Base-by-base conservation (phyloP, 2,113 vertebrate species). In the Limnothrissa miodon region DNA sequence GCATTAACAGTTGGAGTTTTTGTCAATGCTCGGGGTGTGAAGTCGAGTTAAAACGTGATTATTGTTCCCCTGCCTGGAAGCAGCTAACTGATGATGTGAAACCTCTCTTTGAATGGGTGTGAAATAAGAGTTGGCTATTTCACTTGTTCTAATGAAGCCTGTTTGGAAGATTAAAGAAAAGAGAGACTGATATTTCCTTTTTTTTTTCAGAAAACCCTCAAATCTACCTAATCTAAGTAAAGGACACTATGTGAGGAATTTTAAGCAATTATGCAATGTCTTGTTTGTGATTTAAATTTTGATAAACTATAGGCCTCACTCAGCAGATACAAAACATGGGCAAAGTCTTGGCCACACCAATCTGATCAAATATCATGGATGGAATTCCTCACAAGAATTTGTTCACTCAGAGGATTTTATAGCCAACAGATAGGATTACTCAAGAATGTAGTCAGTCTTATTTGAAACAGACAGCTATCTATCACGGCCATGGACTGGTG, bases 61-160 rank as follows among this genome's bases (percentile, higher is more conserved):
- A 94, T 93, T 90, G 92, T 93, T 90, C 89, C 87, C 86, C 90
- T 66, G 66, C 91, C 90, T 82, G 89, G 89, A 90, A 91, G 90
- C 89, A 86, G 87, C 89, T 92, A 90, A 94, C 92, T 90, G 92
- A 90, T n/a, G 92, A 91, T 15, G 93, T 92, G 89, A 92, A 94
- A 90, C 90, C 89, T 90, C 91, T 91, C 33, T 74, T 74, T 74
- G 89, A 81, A 89, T 25, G 79, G 84, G 66, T 74, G 66, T 45
- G 92, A 87, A 91, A 86, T 86, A 84, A 86, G 87, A 87, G 91
- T 85, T 91, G 83, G 85, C 91, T 93, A 90, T 92, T 93, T 93
- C 87, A 86, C 85, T 78, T 82, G 87, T 86, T 81, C 84, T 88
- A 87, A 80, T 92, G 89, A 86, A 86, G 87, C 81, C 87, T 83